Evolutionary conservation across 2,888 invertebrate species (phyloP).

Genomic region (Standfussiana lucernea): DNA sequence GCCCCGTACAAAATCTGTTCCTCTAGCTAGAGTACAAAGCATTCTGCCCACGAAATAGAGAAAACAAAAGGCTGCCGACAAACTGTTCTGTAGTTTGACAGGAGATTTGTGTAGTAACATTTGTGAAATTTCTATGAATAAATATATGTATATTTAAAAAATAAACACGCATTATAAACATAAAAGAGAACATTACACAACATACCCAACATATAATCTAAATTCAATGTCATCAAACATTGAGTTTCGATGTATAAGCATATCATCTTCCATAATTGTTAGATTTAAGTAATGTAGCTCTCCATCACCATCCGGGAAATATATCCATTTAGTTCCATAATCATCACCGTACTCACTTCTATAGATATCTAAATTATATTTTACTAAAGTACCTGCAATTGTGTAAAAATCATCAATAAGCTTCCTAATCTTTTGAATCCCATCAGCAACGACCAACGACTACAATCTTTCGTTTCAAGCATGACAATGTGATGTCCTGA

Average conservation of each 20-base stretch:
- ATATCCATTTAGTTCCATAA: constrained; percentile 86
- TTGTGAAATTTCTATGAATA: too few relatives aligned
- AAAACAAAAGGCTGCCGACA: neutral
- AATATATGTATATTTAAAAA: too few relatives aligned
- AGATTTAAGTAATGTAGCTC: constrained; percentile 76
- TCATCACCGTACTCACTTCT: constrained; percentile 67
- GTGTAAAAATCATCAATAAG: neutral
- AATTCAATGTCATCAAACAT: constrained; percentile 75
- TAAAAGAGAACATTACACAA: neutral
- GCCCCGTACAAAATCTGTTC: neutral
- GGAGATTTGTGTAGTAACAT: neutral
- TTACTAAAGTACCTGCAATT: constrained; percentile 44
- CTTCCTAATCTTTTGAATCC: too few relatives aligned
- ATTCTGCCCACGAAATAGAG: neutral
- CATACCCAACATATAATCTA: constrained; percentile 82
- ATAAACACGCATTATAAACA: too few relatives aligned
- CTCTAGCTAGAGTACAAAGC: neutral
- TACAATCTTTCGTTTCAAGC: too few relatives aligned
- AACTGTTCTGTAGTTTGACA: neutral
- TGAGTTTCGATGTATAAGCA: constrained; percentile 41
- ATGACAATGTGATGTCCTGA: too few relatives aligned
- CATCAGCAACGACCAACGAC: too few relatives aligned
- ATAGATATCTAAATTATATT: constrained; percentile 15
- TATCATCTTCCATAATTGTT: constrained; percentile 49
- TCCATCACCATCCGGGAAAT: constrained; percentile 85